Evolutionary conservation across 2,888 invertebrate genomes (phyloP).

Genomic region (Augiades crinisus): DNA sequence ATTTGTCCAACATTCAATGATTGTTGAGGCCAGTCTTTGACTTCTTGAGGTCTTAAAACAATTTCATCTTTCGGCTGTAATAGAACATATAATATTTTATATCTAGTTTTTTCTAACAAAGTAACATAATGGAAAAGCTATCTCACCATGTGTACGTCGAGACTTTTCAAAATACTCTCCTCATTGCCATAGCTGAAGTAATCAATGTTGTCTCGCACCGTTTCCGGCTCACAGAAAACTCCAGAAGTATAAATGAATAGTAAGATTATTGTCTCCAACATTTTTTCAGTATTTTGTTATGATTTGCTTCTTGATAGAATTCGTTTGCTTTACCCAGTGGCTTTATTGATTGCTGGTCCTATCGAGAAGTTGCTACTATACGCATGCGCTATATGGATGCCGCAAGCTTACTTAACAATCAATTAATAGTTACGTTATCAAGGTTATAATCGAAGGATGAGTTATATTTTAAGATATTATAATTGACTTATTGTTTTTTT

Average conservation of each 20-base stretch:
- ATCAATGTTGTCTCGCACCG: slow-evolving; percentile 70
- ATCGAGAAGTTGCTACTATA: slow-evolving; percentile 31
- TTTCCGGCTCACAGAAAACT: slow-evolving; percentile 68
- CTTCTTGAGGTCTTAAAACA: slow-evolving; percentile 83
- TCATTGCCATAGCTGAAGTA: slow-evolving; percentile 70
- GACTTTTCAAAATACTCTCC: slow-evolving; percentile 64
- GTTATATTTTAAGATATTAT: no score
- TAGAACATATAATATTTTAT: background rate
- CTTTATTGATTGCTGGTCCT: slow-evolving; percentile 60
- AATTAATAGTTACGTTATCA: slow-evolving; percentile 41
- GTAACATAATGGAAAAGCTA: slow-evolving; percentile 1
- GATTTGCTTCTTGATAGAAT: slow-evolving; percentile 46
- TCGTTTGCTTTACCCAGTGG: slow-evolving; percentile 45
- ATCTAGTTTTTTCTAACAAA: background rate
- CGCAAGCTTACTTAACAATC: slow-evolving; percentile 28
- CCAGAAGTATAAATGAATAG: slow-evolving; percentile 42
- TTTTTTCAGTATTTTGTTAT: slow-evolving; percentile 57
- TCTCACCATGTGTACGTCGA: slow-evolving; percentile 67
- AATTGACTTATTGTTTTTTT: no score
- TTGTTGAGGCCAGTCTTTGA: slow-evolving; percentile 83
- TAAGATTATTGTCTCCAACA: slow-evolving; percentile 53
- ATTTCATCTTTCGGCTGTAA: slow-evolving; percentile 72
- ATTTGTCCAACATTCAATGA: slow-evolving; percentile 89
- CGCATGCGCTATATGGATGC: slow-evolving; percentile 60
- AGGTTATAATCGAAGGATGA: slow-evolving; percentile 47